phyloP scores from a whole-genome alignment of 1,140 invertebrate species.

The Halyomorpha halys region DNA sequence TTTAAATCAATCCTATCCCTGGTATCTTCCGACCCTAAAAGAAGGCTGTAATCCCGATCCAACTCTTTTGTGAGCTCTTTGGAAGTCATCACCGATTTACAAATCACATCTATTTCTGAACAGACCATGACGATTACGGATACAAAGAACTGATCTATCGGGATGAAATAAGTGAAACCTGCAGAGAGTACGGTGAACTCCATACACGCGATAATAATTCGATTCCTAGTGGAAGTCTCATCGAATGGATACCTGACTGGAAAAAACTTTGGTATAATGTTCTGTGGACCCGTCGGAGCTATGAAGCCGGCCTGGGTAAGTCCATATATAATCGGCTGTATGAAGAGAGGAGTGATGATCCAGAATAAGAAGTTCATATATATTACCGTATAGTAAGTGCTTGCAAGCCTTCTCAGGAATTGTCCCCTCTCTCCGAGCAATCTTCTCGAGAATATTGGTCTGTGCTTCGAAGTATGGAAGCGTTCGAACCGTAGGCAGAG shows the following conservation, averaged over 20 bases:
- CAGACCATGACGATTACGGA: conserved; percentile 5
- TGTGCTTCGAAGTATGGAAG: not conserved
- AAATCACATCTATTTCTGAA: not conserved
- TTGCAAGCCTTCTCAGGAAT: not conserved
- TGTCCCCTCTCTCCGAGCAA: not conserved
- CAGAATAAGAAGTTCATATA: conserved; percentile 1
- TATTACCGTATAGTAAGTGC: not conserved
- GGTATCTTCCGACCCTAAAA: not conserved
- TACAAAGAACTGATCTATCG: conserved; percentile 6
- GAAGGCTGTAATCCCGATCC: not conserved
- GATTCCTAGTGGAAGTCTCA: not conserved
- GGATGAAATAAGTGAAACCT: conserved; percentile 3
- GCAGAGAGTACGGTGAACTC: not conserved
- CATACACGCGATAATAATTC: not conserved
- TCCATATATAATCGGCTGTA: not conserved
- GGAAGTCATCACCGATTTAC: not conserved
- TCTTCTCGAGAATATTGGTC: not conserved
- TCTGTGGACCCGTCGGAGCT: not conserved
- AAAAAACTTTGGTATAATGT: conserved; percentile 5
- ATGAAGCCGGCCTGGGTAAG: not conserved
- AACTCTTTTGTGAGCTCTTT: not conserved
- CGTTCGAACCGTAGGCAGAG: not conserved
- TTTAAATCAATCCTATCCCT: not conserved
- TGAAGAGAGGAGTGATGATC: not conserved
- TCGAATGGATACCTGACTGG: conserved; percentile 10